Base-by-base conservation (phyloP, 2,113 vertebrate genomes). In the Anarrhichthys ocellatus region DNA sequence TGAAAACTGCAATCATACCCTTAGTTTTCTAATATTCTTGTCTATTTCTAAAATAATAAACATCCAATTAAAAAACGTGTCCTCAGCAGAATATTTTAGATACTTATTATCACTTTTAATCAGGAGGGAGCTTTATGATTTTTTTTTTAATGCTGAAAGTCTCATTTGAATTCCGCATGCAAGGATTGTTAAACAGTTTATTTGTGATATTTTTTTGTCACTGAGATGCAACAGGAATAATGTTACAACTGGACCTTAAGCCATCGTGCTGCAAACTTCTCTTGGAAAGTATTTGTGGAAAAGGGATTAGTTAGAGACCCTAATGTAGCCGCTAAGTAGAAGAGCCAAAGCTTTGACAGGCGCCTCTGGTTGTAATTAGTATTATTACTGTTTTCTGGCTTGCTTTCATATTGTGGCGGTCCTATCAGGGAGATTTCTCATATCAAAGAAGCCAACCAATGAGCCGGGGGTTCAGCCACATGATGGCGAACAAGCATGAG, bases 371-470 rank as follows among this genome's bases (percentile, higher is more conserved):
- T 83, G 77, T 74, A 63, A 67, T 81, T 59, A 75, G 62, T 54
- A 46, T 73, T 71, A 58, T 69, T 36, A 15, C 69, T 64, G 17
- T 78, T 75, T 66, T 76, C 69, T 58, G 2, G 38, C 42, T 46
- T 1, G 15, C 79, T 75, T 81, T 83, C 22, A 82, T 80, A 36
- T 78, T 84, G 76, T 54, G 18, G 38, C 1, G 0, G 7, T 6
- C 20, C 71, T 67, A 84, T 82, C 73, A 48, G 59, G 54, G 61
- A 72, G 75, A 69, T 87, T 62, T 84, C 81, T 68, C 73, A 81
- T 61, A 77, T 84, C 38, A 88, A 84, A 89, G 62, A 61, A 81
- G 22, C 42, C 24, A 44, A 32, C 14, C 27, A 29, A 29, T 13
- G 36, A 81, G 70, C 29, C 11, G 0, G 32, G 20, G 70, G 52